Base-by-base conservation (phyloP, 2,113 vertebrate genomes). In the Elanus axillaris region DNA sequence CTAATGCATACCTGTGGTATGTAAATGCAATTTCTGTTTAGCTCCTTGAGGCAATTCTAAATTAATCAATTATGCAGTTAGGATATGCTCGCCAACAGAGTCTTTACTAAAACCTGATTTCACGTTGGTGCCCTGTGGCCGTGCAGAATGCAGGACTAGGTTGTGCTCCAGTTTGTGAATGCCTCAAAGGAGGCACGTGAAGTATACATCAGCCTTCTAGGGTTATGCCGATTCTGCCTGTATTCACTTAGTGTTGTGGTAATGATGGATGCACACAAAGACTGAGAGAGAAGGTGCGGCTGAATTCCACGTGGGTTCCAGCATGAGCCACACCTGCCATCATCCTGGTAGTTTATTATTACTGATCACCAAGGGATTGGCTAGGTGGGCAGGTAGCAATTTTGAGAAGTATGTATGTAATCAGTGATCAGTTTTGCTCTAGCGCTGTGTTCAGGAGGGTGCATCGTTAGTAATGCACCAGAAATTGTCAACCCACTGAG, bases 211-310 rank as follows among this genome's bases (percentile, higher is more conserved):
- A 16, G 45, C 42, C 29, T 31, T 6, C 6, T 1, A 3, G 43
- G 26, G 9, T 27, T 21, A 3, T 11, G 29, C 14, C 3, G 0
- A 8, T 13, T 16, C 31, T 32, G 50, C 43, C 29, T 1, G 3
- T 11, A 3, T 20, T 29, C 5, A 0, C 19, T 16, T 25, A 10
- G 29, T 2, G 31, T 4, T 2, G 31, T 4, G 55, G 50, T 32
- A 11, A 1, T 1, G 40, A 9, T 7, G 25, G 43, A 12, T 0
- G 0, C 0, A 10, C 38, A 9, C 2, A 7, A 6, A 26, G 62
- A 4, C 45, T 10, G 21, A 20, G 32, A 16, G 47, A 13, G 47
- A 13, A 18, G 66, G 17, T 6, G 22, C 69, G 38, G 29, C n/a
- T 14, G n/a, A 12, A 26, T 15, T 23, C 38, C 0, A 0, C 2